phyloP scores from a whole-genome alignment of 2,888 invertebrate genomes.

The Danaus chrysippus region DNA sequence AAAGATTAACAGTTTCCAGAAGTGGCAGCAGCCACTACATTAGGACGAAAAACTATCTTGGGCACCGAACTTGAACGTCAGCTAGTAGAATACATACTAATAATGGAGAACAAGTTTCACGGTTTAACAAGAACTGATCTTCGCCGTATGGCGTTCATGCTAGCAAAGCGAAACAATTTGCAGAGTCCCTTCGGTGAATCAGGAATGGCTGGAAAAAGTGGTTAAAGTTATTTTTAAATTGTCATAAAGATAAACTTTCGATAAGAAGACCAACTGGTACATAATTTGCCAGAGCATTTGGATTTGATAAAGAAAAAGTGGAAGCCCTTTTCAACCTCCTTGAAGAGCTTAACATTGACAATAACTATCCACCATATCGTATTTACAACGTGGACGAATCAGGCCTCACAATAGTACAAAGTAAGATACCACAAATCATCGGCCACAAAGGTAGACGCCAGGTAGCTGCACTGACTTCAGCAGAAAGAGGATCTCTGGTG shows the following conservation, averaged over 20 bases:
- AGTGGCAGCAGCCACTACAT: conserved; percentile 15
- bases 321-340: conserved; percentile 28
- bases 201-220: conserved; percentile 25
- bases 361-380: conserved; percentile 24
- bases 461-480: conserved; percentile 32
- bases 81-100: conserved; percentile 25
- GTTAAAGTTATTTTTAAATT: conserved; percentile 32
- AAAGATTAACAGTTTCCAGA: conserved; percentile 24
- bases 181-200: conserved; percentile 23
- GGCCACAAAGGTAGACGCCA: conserved; percentile 26
- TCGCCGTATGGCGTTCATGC: conserved; percentile 20
- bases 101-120: conserved; percentile 24
- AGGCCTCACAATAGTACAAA: conserved; percentile 33
- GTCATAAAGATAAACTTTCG: conserved; percentile 32
- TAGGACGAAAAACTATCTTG: conserved; percentile 17
- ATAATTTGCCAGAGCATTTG: conserved; percentile 32
- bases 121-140: conserved; percentile 23
- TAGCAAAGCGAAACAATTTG: conserved; percentile 18
- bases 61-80: conserved; percentile 13
- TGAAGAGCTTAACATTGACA: conserved; percentile 26
- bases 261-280: conserved; percentile 31
- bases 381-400: conserved; percentile 34
- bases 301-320: conserved; percentile 32
- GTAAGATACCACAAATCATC: conserved; percentile 33
- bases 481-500: conserved; percentile 36